Conservation (phyloP, 2,113 vertebrate species). For the Pycnonotus jocosus region DNA sequence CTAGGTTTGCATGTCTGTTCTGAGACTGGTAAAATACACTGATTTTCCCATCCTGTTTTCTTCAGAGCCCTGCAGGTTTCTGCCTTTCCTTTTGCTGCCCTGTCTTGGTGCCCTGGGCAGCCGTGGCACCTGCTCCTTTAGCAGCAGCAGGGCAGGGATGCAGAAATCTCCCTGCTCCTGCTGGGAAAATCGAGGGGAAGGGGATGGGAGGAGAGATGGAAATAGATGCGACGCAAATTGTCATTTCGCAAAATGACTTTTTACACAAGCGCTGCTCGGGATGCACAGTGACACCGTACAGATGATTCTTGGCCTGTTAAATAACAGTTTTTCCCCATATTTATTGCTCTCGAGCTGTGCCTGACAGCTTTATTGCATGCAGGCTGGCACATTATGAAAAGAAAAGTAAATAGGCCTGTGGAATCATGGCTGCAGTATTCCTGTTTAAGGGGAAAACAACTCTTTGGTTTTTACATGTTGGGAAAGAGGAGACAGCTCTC, state of each 20-base stretch:
- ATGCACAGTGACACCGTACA: not conserved
- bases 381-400: slow-evolving; percentile 52
- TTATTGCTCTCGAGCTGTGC: slow-evolving; percentile 49
- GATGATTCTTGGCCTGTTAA: slow-evolving; percentile 46
- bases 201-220: slow-evolving; percentile 3
- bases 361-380: slow-evolving; percentile 55
- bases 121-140: not conserved
- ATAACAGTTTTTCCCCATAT: slow-evolving; percentile 45
- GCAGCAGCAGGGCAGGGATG: not conserved
- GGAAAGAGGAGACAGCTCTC: slow-evolving; percentile 38
- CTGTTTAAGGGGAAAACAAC: not conserved
- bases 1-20: not conserved
- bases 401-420: slow-evolving; percentile 45
- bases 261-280: slow-evolving; percentile 17
- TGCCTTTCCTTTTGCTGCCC: not conserved
- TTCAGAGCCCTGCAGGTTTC: not conserved
- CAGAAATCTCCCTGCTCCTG: not conserved
- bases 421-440: slow-evolving; percentile 34
- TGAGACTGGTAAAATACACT: not conserved
- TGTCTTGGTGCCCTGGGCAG: not conserved
- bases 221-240: not conserved
- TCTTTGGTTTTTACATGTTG: slow-evolving; percentile 23
- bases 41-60: not conserved
- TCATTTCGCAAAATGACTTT: slow-evolving; percentile 25
- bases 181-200: not conserved